phyloP scores from a whole-genome alignment of 2,113 vertebrate genomes.

The Aptenodytes forsteri region DNA sequence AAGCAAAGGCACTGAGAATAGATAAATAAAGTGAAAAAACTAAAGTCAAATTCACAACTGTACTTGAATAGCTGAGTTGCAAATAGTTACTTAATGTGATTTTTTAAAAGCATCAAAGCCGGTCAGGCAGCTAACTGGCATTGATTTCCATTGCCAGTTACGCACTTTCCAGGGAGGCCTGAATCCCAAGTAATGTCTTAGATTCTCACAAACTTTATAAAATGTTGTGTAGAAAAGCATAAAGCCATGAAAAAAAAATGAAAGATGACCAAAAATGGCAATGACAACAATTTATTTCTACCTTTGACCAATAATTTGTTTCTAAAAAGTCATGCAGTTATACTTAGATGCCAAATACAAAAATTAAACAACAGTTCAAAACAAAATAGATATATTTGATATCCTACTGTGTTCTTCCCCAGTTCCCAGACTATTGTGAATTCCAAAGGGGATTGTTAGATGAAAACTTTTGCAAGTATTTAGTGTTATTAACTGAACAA shows the following conservation, averaged over 20 bases:
- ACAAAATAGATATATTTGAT: not conserved
- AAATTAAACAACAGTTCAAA: not conserved
- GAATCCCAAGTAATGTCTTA: not conserved
- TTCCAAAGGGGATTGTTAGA: not conserved
- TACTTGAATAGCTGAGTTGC: not conserved
- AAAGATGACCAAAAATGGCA: not conserved
- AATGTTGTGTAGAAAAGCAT: not conserved
- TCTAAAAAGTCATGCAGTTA: not conserved
- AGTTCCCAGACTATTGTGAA: not conserved
- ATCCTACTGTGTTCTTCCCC: not conserved
- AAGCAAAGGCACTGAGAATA: not conserved
- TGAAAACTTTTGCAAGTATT: not conserved
- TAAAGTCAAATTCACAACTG: not conserved
- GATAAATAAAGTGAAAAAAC: not conserved
- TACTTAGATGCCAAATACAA: not conserved
- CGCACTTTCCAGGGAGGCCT: not conserved
- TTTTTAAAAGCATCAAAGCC: not conserved
- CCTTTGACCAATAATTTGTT: not conserved
- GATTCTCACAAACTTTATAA: not conserved
- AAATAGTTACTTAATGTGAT: not conserved
- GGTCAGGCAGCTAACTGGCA: not conserved
- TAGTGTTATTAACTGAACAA: not conserved
- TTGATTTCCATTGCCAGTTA: not conserved
- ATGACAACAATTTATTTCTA: not conserved
- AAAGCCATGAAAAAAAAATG: not conserved